phyloP scores from a whole-genome alignment of 2,888 invertebrate genomes.

The Synergus itoensis region DNA sequence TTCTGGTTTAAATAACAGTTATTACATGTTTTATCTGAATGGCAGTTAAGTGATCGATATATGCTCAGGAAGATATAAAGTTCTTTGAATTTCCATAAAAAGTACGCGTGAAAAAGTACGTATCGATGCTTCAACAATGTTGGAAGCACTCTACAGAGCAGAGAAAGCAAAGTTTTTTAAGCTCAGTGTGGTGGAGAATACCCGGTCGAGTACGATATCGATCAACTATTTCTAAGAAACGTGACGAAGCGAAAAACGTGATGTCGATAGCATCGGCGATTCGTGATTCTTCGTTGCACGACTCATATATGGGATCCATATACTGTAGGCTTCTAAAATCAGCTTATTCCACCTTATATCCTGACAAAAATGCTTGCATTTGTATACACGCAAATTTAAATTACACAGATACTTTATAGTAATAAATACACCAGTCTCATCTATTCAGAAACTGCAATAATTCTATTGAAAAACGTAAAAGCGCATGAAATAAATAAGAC shows the following conservation, averaged over 20 bases:
- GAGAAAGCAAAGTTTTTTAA: slow-evolving; percentile 39
- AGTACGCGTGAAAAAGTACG: slow-evolving; percentile 7
- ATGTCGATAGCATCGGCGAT: slow-evolving; percentile 40
- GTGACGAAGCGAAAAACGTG: slow-evolving; percentile 42
- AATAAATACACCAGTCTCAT: background rate
- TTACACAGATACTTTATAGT: background rate
- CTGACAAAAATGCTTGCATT: slow-evolving; percentile 1
- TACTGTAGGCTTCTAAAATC: slow-evolving; percentile 26
- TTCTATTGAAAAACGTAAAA: background rate
- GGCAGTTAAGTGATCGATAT: background rate
- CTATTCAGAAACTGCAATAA: background rate
- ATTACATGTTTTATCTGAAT: background rate
- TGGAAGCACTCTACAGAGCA: slow-evolving; percentile 11
- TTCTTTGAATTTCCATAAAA: background rate
- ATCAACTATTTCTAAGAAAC: slow-evolving; percentile 41
- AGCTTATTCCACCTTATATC: slow-evolving; percentile 36
- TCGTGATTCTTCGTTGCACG: slow-evolving; percentile 39
- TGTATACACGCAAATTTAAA: background rate
- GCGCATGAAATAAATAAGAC: no score
- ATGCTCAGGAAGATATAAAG: slow-evolving; percentile 9
- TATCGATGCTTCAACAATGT: slow-evolving; percentile 25
- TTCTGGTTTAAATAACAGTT: background rate
- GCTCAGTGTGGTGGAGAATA: slow-evolving; percentile 34
- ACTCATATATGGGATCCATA: slow-evolving; percentile 40
- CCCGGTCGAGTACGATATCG: slow-evolving; percentile 37